phyloP scores from a whole-genome alignment of 2,797 vertebrate genomes.

The Babyrousa celebensis region DNA sequence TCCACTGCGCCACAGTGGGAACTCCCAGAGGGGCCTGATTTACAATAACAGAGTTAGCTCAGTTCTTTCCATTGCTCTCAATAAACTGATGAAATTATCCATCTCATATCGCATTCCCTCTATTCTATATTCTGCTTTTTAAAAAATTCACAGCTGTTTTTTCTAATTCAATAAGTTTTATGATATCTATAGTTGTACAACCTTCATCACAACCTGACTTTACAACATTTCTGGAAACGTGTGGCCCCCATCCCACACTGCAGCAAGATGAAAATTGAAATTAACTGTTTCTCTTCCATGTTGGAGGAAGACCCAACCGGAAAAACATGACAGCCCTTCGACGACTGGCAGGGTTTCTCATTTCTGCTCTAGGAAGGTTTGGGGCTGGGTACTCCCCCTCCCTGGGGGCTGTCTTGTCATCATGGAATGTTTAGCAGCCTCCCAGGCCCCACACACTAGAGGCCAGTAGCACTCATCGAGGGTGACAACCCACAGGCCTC shows the following conservation, averaged over 20 bases:
- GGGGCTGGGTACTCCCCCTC: neutral
- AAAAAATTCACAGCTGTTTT: too few species aligned
- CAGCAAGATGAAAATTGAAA: neutral
- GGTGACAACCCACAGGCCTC: neutral
- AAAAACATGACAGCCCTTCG: rapidly evolving
- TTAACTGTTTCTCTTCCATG: neutral
- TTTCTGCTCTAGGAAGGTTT: rapidly evolving
- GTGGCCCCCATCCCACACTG: neutral
- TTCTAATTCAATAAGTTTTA: too few species aligned
- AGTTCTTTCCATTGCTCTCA: neutral
- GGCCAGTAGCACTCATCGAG: too few species aligned
- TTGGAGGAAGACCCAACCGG: neutral
- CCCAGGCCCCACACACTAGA: neutral
- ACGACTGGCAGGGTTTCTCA: neutral
- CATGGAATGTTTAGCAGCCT: neutral
- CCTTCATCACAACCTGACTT: too few species aligned
- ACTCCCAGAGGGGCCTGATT: neutral
- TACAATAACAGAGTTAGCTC: neutral
- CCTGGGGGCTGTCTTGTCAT: too few species aligned
- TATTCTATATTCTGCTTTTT: neutral
- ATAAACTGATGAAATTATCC: neutral
- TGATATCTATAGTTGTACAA: too few species aligned
- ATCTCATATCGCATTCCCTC: neutral
- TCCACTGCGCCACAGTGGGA: too few species aligned
- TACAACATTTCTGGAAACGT: neutral